Evolutionary conservation across 2,113 vertebrate species (phyloP), one percentile per base, ranked within the genome.

Genomic region (Rhegmatorhina hoffmannsi): DNA sequence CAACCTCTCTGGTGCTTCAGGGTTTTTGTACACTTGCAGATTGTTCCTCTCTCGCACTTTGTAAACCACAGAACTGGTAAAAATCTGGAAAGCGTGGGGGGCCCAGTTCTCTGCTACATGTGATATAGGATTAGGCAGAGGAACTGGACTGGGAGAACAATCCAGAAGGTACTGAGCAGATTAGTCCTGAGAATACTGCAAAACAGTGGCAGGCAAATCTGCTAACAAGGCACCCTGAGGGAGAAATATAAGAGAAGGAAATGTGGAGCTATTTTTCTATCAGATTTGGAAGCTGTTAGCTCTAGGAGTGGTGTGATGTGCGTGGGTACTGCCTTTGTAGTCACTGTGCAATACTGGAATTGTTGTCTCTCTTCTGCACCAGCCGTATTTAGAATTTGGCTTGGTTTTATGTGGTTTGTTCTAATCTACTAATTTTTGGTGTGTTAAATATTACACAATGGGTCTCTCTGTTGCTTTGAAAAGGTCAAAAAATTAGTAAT

Each of bases 161-260:
- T 95, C 67, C 52, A 93, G 93, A 92, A 91, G 34, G 64, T 77
- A 21, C 72, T 64, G 59, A 67, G 60, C 75, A 88, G 79, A 81
- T 90, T 74, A 93, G 56, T 91, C 36, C 55, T 36, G 47, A 90
- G 72, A 72, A 88, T 40, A 44, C 47, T 86, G 76, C 56, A 85
- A 75, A 95, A 68, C 68, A 64, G 83, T 74, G 53, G 82, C 79
- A 93, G 56, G 52, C 89, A 92, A 84, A 89, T 90, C 70, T 36
- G 6, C 76, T 94, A 93, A 88, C 78, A 89, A 83, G 75, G 79
- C 67, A 81, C 82, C 85, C 82, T 74, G n/a, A 93, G 47, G 79
- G 44, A 88, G 82, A 83, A 87, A 88, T 52, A 74, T 17, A 69
- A 58, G 64, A 46, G 47, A 79, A 90, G 55, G 63, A 91, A 83